Evolutionary conservation across 37 sponge, comb jelly and placozoan genomes (phyloP).

Genomic region (Dysidea cf. avara): DNA sequence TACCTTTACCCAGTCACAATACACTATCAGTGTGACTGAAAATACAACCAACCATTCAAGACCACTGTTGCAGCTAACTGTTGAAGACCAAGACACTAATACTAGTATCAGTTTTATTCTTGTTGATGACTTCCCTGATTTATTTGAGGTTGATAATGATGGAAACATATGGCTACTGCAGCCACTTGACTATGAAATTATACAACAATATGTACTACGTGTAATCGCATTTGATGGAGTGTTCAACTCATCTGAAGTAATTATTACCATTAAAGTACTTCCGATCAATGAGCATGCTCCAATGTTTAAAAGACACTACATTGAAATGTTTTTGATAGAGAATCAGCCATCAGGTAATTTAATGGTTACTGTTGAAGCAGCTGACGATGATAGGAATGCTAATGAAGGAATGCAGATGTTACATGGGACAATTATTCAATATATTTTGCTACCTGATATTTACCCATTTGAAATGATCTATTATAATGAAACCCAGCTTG

Average conservation of each 20-base stretch:
- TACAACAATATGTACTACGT: slow-evolving; percentile 4
- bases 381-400: slow-evolving; percentile 32
- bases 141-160: not conserved
- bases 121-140: not conserved
- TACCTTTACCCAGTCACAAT: slow-evolving; percentile 6
- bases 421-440: slow-evolving; percentile 25
- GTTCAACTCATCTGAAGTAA: not conserved
- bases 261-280: slow-evolving; percentile 1
- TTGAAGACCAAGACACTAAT: slow-evolving; percentile 27
- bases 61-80: slow-evolving; percentile 15
- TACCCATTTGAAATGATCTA: slow-evolving; percentile 16
- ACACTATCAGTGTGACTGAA: not conserved
- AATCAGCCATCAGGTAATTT: slow-evolving; percentile 16
- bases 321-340: slow-evolving; percentile 19
- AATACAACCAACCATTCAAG: slow-evolving; percentile 5
- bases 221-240: slow-evolving; percentile 49
- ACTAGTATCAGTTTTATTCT: slow-evolving; percentile 5
- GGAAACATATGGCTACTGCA: slow-evolving; percentile 18
- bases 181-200: slow-evolving; percentile 35
- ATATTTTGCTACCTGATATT: not conserved
- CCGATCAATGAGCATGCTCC: slow-evolving; percentile 40
- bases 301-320: not conserved
- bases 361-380: slow-evolving; percentile 14
- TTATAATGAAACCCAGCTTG: slow-evolving; percentile 15
- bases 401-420: too few species aligned